phyloP scores from a whole-genome alignment of 2,113 vertebrate genomes.

The Microcebus jonahi region DNA sequence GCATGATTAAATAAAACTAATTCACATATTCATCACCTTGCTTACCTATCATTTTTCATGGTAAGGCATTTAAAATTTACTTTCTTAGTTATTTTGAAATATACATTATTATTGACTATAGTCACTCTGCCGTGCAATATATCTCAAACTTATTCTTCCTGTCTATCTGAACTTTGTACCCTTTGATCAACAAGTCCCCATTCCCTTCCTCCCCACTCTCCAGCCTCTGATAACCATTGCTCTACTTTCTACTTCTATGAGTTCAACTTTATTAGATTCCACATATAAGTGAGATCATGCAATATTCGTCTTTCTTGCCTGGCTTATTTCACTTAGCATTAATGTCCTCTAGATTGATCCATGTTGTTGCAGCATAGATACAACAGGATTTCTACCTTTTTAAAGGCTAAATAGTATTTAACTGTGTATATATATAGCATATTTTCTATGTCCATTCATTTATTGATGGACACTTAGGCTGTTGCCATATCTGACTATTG shows the following conservation, averaged over 20 bases:
- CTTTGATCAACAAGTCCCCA: neutral
- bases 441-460: neutral
- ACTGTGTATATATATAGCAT: neutral
- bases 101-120: neutral
- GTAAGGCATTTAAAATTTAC: neutral
- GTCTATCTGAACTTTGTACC: too few species aligned
- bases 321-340: neutral
- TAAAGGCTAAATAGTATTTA: neutral
- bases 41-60: neutral
- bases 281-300: neutral
- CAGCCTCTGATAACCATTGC: neutral
- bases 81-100: neutral
- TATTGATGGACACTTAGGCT: neutral
- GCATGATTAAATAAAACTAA: neutral
- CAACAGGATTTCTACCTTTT: neutral
- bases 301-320: neutral
- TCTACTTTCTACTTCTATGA: neutral
- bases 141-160: neutral
- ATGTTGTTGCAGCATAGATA: neutral
- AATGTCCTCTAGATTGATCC: neutral
- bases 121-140: neutral
- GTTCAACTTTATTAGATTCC: neutral
- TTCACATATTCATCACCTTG: neutral
- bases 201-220: neutral
- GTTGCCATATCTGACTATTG: neutral